Conservation (phyloP, 2,113 vertebrate species). For the Saccopteryx bilineata region DNA sequence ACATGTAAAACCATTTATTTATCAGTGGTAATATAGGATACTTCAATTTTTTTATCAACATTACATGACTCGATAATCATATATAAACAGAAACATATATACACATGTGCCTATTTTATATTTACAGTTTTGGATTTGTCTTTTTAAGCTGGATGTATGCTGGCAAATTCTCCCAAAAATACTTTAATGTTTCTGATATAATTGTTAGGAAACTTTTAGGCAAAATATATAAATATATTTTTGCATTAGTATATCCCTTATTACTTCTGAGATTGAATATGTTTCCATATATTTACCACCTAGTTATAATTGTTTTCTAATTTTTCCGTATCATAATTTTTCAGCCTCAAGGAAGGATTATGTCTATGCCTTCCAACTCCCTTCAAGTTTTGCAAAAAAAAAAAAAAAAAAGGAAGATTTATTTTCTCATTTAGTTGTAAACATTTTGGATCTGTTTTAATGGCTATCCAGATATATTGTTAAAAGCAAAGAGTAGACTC, state of each 20-base stretch:
- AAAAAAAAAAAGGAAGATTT: background rate
- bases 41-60: background rate
- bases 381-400: background rate
- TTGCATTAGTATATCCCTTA: background rate
- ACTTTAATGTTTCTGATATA: slow-evolving; percentile 29
- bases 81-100: background rate
- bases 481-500: background rate
- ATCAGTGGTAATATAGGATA: background rate
- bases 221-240: background rate
- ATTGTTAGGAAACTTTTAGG: slow-evolving; percentile 3
- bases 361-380: background rate
- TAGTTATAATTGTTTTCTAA: background rate
- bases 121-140: background rate
- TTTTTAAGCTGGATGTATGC: background rate
- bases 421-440: background rate
- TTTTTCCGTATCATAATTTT: slow-evolving; percentile 7
- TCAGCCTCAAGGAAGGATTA: background rate
- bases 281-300: background rate
- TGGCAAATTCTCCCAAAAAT: slow-evolving; percentile 47
- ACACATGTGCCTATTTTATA: slow-evolving; percentile 9
- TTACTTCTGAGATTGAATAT: slow-evolving; percentile 1
- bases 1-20: background rate
- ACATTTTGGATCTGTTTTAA: background rate
- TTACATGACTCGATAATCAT: background rate
- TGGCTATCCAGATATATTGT: background rate